Evolutionary conservation across 2,797 vertebrate species (phyloP).

Genomic region (Liasis olivaceus): DNA sequence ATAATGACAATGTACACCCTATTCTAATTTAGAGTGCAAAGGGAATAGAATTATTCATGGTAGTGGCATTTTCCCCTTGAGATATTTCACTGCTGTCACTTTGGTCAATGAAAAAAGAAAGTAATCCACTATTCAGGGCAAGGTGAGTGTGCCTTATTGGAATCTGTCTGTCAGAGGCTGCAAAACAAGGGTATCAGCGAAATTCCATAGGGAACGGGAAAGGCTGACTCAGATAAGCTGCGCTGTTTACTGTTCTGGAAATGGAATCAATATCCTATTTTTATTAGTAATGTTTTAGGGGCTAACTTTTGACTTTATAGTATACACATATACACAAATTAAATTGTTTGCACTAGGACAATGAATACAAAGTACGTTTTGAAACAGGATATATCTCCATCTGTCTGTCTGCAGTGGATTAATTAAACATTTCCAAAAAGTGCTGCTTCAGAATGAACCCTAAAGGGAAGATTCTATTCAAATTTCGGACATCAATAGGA

Average conservation of each 20-base stretch:
- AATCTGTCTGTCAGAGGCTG: neutral
- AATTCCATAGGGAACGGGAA: neutral
- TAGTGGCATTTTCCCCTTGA: conserved; percentile 1
- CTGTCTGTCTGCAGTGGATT: too few relatives aligned
- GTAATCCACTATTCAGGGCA: neutral
- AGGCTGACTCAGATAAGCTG: neutral
- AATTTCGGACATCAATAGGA: neutral
- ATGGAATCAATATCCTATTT: neutral
- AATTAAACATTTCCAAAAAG: too few relatives aligned
- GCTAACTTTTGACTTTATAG: neutral
- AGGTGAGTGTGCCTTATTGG: neutral
- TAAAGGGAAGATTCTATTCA: neutral
- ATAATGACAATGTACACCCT: neutral
- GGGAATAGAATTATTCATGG: neutral
- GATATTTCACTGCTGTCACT: neutral
- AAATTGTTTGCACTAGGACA: neutral
- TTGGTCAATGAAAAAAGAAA: neutral
- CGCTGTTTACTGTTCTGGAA: neutral
- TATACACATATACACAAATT: neutral
- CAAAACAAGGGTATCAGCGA: neutral
- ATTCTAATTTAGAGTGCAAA: neutral
- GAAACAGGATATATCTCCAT: neutral
- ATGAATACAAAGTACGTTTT: conserved; percentile 1
- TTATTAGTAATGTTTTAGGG: neutral
- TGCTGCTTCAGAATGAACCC: neutral